Base-by-base conservation (phyloP, 2,888 invertebrate species). In the Cerastoderma edule region DNA sequence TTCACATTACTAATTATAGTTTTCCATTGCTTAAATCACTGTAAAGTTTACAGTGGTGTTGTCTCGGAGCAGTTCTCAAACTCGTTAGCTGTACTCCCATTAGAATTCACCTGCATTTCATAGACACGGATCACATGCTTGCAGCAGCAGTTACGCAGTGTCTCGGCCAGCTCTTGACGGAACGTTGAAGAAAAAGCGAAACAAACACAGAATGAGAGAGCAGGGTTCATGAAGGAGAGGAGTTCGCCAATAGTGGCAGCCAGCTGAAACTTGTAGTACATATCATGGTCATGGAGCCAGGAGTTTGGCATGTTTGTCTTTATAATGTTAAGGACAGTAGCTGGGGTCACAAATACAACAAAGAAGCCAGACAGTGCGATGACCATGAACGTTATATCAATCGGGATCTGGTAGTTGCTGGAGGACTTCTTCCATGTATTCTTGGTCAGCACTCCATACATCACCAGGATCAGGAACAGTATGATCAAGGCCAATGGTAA, bases 401-500 rank as follows among this genome's bases (percentile, higher is more conserved):
- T 76, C 0, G 84, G 80, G 32, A 80, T 69, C 48, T 85, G 82
- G 63, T 84, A 83, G 33, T 81, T 79, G 19, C 78, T 78, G 35
- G 83, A 77, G 8, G 82, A 70, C 50, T 80, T 75, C 50, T 86
- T 84, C 60, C 81, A 80, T 2, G 79, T 80, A 24, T 74, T 69
- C 50, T 85, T 84, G 16, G 79, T 81, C 60, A 82, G 75, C 1
- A 86, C 65, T 28, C 85, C 87, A 35, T 80, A 67, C 5, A 85
- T 66, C 28, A 88, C 81, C 46, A 86, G 53, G 27, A 86, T 64
- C 44, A 83, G 83, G 57, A 89, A 84, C 27, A 83, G 72, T 13
- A 89, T 77, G n/a, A 90, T 82, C 19, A 89, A 67, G 8, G 85
- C 65, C 28, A 90, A 67, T 10, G 91, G 90, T 50, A 91, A 83